A percentile compares a stretch with the other conserved stretches of the same genome.
Evolutionary conservation across 2,888 invertebrate genomes (phyloP).

Genomic region (Listrodromus nycthemerus): DNA sequence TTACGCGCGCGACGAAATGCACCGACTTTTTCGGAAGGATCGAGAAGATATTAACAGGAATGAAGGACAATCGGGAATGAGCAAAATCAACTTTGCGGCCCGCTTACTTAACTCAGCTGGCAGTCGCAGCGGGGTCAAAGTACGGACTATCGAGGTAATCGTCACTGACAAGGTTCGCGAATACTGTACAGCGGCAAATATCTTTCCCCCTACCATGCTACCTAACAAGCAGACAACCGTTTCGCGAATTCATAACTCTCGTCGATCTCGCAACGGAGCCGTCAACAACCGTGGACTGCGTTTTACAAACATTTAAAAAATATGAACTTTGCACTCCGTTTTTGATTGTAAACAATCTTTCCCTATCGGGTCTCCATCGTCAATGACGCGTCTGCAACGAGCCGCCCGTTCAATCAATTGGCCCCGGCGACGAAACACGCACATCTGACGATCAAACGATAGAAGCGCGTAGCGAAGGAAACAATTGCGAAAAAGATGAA

Average conservation of each 20-base stretch:
- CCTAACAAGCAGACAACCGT: neutral
- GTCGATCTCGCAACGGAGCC: neutral
- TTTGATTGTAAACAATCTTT: neutral
- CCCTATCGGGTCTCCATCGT: neutral
- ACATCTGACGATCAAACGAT: neutral
- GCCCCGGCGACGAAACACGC: neutral
- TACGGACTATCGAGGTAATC: conserved; percentile 34
- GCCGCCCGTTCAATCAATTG: conserved; percentile 4
- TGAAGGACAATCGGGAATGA: conserved; percentile 13
- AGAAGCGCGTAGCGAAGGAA: neutral
- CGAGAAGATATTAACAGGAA: too few relatives aligned
- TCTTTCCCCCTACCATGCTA: conserved; percentile 25
- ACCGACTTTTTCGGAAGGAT: neutral
- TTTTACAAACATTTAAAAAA: neutral
- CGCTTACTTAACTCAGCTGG: conserved; percentile 28
- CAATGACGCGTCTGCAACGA: neutral
- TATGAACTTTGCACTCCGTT: conserved; percentile 14
- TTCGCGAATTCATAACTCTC: neutral
- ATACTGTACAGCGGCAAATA: neutral
- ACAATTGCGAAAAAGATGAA: conserved; percentile 53
- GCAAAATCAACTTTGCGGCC: neutral
- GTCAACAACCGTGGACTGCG: neutral
- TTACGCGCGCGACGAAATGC: neutral
- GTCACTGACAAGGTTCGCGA: neutral
- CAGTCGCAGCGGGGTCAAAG: conserved; percentile 51